Evolutionary conservation across 2,113 vertebrate species (phyloP).

Genomic region (Deroptyus accipitrinus): DNA sequence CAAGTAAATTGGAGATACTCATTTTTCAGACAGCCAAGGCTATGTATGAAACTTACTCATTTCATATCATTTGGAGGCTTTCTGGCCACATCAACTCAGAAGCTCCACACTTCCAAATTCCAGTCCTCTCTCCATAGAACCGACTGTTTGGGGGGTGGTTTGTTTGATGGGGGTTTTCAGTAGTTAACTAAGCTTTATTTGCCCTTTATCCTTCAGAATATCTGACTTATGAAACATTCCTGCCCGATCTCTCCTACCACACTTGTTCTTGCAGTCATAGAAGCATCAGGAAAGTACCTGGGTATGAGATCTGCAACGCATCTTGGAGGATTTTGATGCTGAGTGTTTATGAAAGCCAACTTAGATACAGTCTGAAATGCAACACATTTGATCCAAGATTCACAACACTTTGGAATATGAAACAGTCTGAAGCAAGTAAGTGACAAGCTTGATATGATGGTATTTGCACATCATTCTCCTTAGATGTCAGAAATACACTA

Average conservation of each 20-base stretch:
- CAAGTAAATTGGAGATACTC: neutral
- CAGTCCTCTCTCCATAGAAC: neutral
- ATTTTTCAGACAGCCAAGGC: neutral
- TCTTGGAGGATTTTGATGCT: neutral
- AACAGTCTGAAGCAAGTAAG: neutral
- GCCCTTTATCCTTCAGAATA: neutral
- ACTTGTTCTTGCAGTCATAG: neutral
- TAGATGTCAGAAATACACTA: neutral
- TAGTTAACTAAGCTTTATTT: neutral
- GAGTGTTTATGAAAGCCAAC: neutral
- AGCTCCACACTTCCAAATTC: neutral
- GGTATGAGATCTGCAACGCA: neutral
- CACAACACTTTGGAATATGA: neutral
- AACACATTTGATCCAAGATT: neutral
- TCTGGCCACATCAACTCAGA: neutral
- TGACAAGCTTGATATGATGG: neutral
- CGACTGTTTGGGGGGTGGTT: fast-evolving
- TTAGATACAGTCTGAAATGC: neutral
- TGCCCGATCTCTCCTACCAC: neutral
- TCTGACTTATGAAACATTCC: neutral
- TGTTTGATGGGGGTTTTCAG: neutral
- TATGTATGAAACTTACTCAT: neutral
- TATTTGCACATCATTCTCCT: neutral
- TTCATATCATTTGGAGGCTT: neutral
- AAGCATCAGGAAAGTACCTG: neutral